Conservation (phyloP, 2,797 vertebrate species). For the Neomorphus geoffroyi region DNA sequence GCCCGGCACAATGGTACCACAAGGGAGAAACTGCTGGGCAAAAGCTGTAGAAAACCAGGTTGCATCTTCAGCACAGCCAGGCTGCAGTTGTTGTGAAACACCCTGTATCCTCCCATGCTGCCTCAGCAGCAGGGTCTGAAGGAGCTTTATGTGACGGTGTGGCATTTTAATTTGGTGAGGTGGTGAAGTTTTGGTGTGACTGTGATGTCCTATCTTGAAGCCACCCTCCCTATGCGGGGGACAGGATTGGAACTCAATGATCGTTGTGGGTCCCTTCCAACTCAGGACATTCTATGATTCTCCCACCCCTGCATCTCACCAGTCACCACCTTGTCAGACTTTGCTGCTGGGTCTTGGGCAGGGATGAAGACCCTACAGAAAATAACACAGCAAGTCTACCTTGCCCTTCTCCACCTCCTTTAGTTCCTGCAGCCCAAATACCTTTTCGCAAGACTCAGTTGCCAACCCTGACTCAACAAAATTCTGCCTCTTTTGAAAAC, state of each 20-base stretch:
- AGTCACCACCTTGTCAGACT: fast-evolving
- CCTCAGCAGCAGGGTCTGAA: neutral
- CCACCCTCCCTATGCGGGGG: neutral
- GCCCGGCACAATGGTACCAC: neutral
- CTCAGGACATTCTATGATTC: too few relatives aligned
- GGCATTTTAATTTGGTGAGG: neutral
- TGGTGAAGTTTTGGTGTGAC: neutral
- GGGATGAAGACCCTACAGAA: neutral
- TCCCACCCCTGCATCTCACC: neutral
- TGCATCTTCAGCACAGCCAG: neutral
- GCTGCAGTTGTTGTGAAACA: neutral
- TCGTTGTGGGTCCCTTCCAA: too few relatives aligned
- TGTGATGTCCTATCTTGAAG: neutral
- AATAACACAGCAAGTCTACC: fast-evolving
- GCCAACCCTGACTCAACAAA: fast-evolving
- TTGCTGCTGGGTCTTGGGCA: neutral
- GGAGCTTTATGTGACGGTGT: fast-evolving
- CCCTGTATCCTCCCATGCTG: fast-evolving
- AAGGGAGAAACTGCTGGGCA: neutral
- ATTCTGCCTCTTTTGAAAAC: neutral
- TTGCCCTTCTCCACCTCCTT: neutral
- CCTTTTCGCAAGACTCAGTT: neutral
- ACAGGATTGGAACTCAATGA: too few relatives aligned
- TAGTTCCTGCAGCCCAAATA: neutral
- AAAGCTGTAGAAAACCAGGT: neutral